phyloP scores from a whole-genome alignment of 2,113 vertebrate species.

The Pithys albifrons region DNA sequence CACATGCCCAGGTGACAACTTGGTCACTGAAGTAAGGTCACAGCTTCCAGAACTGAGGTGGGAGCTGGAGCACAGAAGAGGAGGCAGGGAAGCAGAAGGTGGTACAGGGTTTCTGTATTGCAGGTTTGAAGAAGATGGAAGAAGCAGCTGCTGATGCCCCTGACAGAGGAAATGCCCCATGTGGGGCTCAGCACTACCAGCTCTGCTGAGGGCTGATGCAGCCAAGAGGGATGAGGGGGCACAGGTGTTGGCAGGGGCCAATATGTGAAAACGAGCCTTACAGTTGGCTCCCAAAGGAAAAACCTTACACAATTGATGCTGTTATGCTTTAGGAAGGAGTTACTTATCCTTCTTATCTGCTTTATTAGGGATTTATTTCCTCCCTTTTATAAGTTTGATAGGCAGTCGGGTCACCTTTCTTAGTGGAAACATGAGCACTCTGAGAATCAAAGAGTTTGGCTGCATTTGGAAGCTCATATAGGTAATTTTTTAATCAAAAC shows the following conservation, averaged over 20 bases:
- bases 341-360: not conserved
- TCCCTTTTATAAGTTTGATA: not conserved
- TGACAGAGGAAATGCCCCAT: rapidly evolving
- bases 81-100: not conserved
- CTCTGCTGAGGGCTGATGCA: not conserved
- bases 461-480: not conserved
- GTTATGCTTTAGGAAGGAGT: not conserved
- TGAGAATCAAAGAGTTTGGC: not conserved
- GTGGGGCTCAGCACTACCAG: not conserved
- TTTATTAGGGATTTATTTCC: not conserved
- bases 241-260: not conserved
- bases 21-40: not conserved
- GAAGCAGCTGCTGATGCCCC: not conserved
- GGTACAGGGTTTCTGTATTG: not conserved
- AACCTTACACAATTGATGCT: not conserved
- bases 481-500: not conserved
- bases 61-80: not conserved
- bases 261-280: not conserved
- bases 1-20: not conserved
- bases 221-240: not conserved
- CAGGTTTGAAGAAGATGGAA: not conserved
- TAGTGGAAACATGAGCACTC: not conserved
- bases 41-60: not conserved
- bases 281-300: not conserved
- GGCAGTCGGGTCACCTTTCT: not conserved